Conservation (phyloP, 2,113 vertebrate species). For the Loxodonta africana region DNA sequence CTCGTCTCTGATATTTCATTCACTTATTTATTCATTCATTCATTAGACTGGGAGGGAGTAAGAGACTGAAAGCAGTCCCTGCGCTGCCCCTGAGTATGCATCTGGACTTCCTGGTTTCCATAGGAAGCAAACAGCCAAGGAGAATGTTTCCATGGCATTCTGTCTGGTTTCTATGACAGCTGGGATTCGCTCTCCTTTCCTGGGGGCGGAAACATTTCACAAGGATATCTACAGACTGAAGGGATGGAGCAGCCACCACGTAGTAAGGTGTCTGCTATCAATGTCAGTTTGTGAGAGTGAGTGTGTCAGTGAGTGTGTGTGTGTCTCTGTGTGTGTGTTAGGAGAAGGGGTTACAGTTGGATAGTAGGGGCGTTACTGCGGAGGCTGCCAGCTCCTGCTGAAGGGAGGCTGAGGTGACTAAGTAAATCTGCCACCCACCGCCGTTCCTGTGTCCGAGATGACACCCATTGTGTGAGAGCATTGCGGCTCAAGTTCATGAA, state of each 20-base stretch:
- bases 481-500: too few relatives aligned
- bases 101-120: constrained; percentile 32
- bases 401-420: constrained; percentile 1
- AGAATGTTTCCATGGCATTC: constrained; percentile 53
- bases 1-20: background rate
- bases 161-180: constrained; percentile 62
- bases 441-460: too few relatives aligned
- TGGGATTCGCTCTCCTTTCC: constrained; percentile 16
- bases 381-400: background rate
- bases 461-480: too few relatives aligned
- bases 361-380: background rate
- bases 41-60: background rate
- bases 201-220: constrained; percentile 28
- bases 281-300: background rate
- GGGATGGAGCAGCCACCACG: background rate
- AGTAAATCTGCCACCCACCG: background rate
- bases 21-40: background rate
- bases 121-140: background rate
- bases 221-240: constrained; percentile 27
- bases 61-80: background rate
- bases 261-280: background rate
- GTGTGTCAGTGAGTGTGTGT: background rate
- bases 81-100: constrained; percentile 3
- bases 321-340: background rate
- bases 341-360: background rate